These are phyloP conservation scores for Gallinago media DNA, from an alignment of 2,113 vertebrate species.

Conservation along the genomic window DNA sequence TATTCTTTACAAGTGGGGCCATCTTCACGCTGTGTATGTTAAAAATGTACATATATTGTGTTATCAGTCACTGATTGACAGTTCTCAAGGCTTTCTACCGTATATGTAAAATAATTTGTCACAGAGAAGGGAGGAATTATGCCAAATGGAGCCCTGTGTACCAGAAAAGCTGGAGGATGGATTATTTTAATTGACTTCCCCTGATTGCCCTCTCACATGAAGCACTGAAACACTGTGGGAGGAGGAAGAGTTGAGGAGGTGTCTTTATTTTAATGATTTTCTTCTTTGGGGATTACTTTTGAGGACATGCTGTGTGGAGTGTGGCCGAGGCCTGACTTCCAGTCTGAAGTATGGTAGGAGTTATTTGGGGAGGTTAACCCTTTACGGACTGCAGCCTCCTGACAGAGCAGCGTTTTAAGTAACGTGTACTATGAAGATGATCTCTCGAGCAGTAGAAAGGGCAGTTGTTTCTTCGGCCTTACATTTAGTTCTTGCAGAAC, in stretches of 20 bases:
- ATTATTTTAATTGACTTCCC: neutral
- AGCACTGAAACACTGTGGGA: neutral
- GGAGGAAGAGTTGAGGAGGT: neutral
- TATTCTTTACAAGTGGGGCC: neutral
- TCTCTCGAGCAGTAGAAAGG: neutral
- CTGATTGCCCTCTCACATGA: neutral
- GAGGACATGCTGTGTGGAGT: neutral
- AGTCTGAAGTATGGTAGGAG: neutral
- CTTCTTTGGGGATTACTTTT: neutral
- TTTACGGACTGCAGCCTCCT: neutral
- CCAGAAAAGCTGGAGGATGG: neutral
- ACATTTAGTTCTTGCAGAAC: neutral
- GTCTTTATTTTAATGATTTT: neutral
- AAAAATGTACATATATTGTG: neutral
- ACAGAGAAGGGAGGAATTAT: neutral
- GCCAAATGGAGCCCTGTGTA: neutral
- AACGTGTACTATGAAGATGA: neutral
- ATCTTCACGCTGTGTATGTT: neutral
- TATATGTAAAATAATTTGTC: neutral
- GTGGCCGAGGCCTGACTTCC: neutral
- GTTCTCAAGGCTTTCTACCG: neutral
- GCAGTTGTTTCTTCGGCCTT: neutral
- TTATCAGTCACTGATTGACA: neutral
- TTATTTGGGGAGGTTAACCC: neutral
- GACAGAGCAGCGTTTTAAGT: neutral